Percentiles rank a stretch among this genome's conserved stretches.
These are phyloP conservation scores for Ladona fulva DNA, from an alignment of 1,140 invertebrate genomes.

Conservation along the genomic window DNA sequence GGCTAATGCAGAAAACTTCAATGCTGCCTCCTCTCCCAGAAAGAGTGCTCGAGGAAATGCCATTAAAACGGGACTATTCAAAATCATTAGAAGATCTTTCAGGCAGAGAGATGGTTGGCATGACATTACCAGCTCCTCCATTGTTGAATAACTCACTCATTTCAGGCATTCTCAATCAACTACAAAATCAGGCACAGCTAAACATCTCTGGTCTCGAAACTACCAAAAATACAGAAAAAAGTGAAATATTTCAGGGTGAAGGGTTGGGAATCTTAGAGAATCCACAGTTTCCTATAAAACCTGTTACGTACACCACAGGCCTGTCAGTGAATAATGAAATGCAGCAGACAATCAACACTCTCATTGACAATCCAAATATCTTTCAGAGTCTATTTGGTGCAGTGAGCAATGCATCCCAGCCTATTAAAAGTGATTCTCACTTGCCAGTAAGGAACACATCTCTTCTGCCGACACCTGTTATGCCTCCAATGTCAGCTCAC, in stretches of 20 bases:
- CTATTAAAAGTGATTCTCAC: conserved; percentile 15
- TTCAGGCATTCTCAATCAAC: not conserved
- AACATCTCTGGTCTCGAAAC: not conserved
- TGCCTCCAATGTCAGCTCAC: conserved; percentile 5
- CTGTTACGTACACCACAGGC: too few relatives aligned
- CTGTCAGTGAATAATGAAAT: too few relatives aligned
- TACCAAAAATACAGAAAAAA: not conserved
- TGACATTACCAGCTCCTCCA: not conserved
- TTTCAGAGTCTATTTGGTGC: conserved; percentile 31
- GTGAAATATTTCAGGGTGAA: not conserved
- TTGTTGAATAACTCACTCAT: not conserved
- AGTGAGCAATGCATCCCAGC: conserved; percentile 21
- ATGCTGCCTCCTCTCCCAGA: too few relatives aligned
- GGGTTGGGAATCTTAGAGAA: not conserved
- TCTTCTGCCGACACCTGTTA: not conserved
- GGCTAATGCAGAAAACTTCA: too few relatives aligned
- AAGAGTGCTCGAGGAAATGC: not conserved
- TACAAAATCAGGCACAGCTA: not conserved
- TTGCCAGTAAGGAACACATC: conserved; percentile 13
- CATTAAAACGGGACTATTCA: conserved; percentile 13
- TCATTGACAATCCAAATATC: conserved; percentile 33
- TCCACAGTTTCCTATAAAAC: too few relatives aligned
- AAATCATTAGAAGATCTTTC: not conserved
- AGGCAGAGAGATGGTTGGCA: not conserved
- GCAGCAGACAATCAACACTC: conserved; percentile 31